Evolutionary conservation across 1,140 invertebrate species (phyloP).

Genomic region (Drosophila varians): DNA sequence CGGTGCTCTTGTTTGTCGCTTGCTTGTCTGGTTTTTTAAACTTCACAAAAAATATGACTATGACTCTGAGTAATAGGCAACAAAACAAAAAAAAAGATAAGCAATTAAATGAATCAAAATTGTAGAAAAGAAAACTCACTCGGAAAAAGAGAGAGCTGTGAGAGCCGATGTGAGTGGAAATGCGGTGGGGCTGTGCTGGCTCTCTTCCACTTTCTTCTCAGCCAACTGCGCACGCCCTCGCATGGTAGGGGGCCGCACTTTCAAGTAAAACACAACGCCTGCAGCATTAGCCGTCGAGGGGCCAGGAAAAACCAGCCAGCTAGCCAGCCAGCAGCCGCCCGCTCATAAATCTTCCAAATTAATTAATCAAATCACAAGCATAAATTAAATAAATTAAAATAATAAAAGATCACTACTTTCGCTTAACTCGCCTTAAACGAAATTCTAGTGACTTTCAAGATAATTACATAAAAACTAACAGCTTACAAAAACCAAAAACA

Average conservation of each 20-base stretch:
- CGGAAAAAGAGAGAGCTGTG: constrained; percentile 6
- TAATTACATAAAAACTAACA: constrained; percentile 65
- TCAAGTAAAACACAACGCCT: constrained; percentile 74
- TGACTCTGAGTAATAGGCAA: constrained; percentile 63
- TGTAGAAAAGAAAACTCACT: constrained; percentile 46
- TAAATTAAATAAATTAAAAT: constrained; percentile 34
- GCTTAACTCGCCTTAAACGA: constrained; percentile 71
- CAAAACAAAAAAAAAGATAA: constrained; percentile 25
- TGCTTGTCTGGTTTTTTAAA: constrained; percentile 3
- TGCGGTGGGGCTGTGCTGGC: constrained; percentile 33
- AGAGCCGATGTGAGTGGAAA: background rate
- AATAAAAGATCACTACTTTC: constrained; percentile 50
- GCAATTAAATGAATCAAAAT: constrained; percentile 66
- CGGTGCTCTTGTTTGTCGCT: background rate
- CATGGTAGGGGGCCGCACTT: constrained; percentile 51
- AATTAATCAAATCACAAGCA: constrained; percentile 50
- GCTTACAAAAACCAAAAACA: constrained; percentile 15
- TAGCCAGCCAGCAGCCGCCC: constrained; percentile 32
- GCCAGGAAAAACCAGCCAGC: constrained; percentile 47
- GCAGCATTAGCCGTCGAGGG: constrained; percentile 50
- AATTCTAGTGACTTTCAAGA: constrained; percentile 65
- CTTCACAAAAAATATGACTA: constrained; percentile 53
- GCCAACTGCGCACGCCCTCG: constrained; percentile 14
- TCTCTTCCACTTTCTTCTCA: constrained; percentile 11
- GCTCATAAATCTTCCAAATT: constrained; percentile 52